These are phyloP conservation scores for Spialia ferax DNA, from an alignment of 2,888 invertebrate species.

Conservation along the genomic window DNA sequence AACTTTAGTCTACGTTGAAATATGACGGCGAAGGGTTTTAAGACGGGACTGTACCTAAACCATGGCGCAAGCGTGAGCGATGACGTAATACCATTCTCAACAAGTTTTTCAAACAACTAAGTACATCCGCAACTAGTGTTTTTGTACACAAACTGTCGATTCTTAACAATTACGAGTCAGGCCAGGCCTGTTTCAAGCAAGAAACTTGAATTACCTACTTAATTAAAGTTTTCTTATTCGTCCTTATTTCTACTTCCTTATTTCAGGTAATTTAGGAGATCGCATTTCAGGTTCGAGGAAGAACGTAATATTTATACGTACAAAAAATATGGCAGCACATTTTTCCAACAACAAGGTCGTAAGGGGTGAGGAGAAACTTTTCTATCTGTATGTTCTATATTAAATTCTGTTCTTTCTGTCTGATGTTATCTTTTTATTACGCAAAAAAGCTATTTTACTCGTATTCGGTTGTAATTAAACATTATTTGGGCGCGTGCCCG, in stretches of 20 bases:
- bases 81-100: neutral
- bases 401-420: too few relatives aligned
- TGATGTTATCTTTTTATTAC: too few relatives aligned
- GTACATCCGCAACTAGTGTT: slow-evolving; percentile 3
- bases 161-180: neutral
- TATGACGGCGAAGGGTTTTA: too few relatives aligned
- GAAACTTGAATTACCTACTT: neutral
- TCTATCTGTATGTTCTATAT: too few relatives aligned
- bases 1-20: too few relatives aligned
- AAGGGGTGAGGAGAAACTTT: too few relatives aligned
- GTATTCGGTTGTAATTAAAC: too few relatives aligned
- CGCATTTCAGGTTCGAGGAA: neutral
- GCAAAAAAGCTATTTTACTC: too few relatives aligned
- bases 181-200: slow-evolving; percentile 1
- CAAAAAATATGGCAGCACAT: too few relatives aligned
- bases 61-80: neutral
- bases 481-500: slow-evolving; percentile 75
- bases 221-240: too few relatives aligned
- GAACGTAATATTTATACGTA: too few relatives aligned
- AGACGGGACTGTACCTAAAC: neutral
- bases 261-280: neutral
- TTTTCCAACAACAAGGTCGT: too few relatives aligned
- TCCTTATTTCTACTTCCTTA: neutral
- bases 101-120: neutral
- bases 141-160: neutral